These are phyloP conservation scores for Triplophysa dalaica DNA, from an alignment of 2,113 vertebrate species.

Conservation along the genomic window DNA sequence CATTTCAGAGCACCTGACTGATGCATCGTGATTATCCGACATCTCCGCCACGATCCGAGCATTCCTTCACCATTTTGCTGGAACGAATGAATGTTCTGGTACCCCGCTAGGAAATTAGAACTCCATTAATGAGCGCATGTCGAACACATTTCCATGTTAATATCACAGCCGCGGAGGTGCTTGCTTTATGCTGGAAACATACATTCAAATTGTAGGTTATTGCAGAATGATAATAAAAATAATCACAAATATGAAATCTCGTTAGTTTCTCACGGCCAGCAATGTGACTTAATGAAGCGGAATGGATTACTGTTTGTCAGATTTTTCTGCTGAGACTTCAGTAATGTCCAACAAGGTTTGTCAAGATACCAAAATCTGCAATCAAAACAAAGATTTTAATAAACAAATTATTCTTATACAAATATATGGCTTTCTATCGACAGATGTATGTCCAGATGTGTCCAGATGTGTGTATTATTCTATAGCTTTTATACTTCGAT, in stretches of 20 bases:
- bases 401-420: too few species aligned
- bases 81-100: not conserved
- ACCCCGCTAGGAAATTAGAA: constrained; percentile 6
- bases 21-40: constrained; percentile 11
- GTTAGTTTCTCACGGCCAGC: constrained; percentile 58
- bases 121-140: constrained; percentile 21
- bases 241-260: not conserved
- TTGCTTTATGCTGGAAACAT: constrained; percentile 47
- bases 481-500: too few species aligned
- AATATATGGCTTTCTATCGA: too few species aligned
- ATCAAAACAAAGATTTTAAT: too few species aligned
- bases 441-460: too few species aligned
- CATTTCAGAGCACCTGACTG: constrained; percentile 25
- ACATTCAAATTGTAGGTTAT: constrained; percentile 58
- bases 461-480: too few species aligned
- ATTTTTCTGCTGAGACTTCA: too few species aligned
- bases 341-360: too few species aligned
- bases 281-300: not conserved
- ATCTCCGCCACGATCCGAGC: not conserved
- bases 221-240: constrained; percentile 51
- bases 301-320: too few species aligned
- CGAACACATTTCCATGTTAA: constrained; percentile 16
- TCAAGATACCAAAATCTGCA: too few species aligned
- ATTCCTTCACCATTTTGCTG: constrained; percentile 1
- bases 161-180: constrained; percentile 16